phyloP scores from a whole-genome alignment of 2,797 vertebrate genomes.

The Champsocephalus gunnari region DNA sequence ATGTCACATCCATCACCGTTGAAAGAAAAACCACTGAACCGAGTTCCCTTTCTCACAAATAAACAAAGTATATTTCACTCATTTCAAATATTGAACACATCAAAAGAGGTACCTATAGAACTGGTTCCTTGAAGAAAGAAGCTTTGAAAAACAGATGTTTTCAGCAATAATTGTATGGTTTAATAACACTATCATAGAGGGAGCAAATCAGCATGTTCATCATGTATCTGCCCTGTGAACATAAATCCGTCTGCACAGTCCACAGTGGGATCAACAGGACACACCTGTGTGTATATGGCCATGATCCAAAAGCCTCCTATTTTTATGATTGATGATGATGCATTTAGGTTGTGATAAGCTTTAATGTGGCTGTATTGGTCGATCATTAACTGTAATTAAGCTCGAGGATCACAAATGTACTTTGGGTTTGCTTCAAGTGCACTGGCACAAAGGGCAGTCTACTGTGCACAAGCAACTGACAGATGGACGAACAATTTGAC shows the following conservation, averaged over 20 bases:
- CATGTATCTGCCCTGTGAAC: slow-evolving; percentile 39
- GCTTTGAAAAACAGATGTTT: slow-evolving; percentile 7
- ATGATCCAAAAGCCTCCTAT: slow-evolving; percentile 38
- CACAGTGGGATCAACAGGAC: slow-evolving; percentile 42
- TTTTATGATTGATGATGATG: slow-evolving; percentile 67
- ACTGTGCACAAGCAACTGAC: slow-evolving; percentile 16
- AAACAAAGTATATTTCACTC: slow-evolving; percentile 37
- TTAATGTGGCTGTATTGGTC: slow-evolving; percentile 53
- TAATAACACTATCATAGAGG: slow-evolving; percentile 23
- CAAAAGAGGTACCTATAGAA: background rate
- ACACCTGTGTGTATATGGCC: slow-evolving; percentile 52
- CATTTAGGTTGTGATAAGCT: slow-evolving; percentile 60
- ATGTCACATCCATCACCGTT: slow-evolving; percentile 63
- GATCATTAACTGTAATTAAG: slow-evolving; percentile 73
- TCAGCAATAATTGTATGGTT: slow-evolving; percentile 9
- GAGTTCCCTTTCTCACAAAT: slow-evolving; percentile 45
- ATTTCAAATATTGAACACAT: slow-evolving; percentile 1
- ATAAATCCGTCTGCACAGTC: slow-evolving; percentile 51
- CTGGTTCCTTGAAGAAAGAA: background rate
- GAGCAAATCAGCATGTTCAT: slow-evolving; percentile 51
- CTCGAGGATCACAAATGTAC: slow-evolving; percentile 28
- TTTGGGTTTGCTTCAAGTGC: slow-evolving; percentile 27
- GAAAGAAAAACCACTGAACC: slow-evolving; percentile 50
- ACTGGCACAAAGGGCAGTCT: slow-evolving; percentile 38
- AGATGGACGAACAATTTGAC: background rate